phyloP scores from a whole-genome alignment of 2,797 vertebrate species.

The Sebastes trivittatus region DNA sequence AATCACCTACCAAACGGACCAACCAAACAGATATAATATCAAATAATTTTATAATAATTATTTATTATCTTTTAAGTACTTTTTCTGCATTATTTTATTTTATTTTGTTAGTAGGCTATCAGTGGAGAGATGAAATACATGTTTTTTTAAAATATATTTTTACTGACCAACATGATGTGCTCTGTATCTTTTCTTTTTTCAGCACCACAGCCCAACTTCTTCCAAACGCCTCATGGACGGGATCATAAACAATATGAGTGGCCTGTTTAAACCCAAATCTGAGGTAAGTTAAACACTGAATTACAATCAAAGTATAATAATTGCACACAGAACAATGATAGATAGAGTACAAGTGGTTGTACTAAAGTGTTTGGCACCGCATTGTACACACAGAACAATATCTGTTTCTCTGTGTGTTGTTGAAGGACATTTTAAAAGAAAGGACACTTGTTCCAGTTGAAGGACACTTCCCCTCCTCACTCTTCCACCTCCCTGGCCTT shows the following conservation, averaged over 20 bases:
- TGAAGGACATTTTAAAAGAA: not conserved
- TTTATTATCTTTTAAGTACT: too few relatives aligned
- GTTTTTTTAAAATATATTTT: not conserved
- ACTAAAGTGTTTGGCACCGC: not conserved
- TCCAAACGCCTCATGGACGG: slow-evolving; percentile 81
- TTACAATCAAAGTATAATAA: not conserved
- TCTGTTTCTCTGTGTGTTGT: not conserved
- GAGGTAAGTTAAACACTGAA: slow-evolving; percentile 74
- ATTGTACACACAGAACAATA: not conserved
- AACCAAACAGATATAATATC: not conserved
- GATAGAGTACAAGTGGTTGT: not conserved
- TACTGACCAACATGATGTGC: slow-evolving; percentile 8
- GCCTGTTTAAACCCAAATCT: slow-evolving; percentile 88
- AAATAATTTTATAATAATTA: not conserved
- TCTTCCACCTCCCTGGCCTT: not conserved
- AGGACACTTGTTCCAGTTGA: slow-evolving; percentile 4
- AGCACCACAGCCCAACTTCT: slow-evolving; percentile 72
- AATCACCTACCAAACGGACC: not conserved
- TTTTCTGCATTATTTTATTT: not conserved
- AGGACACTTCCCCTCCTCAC: not conserved
- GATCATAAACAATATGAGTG: slow-evolving; percentile 86
- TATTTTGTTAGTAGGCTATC: not conserved
- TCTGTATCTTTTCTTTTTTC: not conserved
- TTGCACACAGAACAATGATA: not conserved
- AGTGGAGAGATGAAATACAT: not conserved